These are phyloP conservation scores for Agonum fuliginosum DNA, from an alignment of 2,888 invertebrate species.

Conservation along the genomic window DNA sequence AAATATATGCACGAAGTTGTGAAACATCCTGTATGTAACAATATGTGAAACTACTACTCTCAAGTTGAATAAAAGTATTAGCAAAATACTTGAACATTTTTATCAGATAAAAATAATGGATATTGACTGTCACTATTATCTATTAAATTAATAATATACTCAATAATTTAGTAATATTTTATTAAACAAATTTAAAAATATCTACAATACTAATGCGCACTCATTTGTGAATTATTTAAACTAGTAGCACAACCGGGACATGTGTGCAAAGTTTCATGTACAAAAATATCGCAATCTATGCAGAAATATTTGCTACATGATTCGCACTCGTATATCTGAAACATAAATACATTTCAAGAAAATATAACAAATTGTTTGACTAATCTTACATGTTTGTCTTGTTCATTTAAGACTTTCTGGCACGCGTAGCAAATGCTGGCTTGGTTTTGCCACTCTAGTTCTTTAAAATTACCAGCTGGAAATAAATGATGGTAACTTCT, in stretches of 20 bases:
- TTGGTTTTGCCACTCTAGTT: conserved; percentile 79
- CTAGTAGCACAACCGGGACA: conserved; percentile 97
- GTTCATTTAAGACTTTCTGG: conserved; percentile 79
- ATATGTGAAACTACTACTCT: too few relatives aligned
- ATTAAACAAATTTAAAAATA: conserved; percentile 23
- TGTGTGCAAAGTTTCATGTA: conserved; percentile 94
- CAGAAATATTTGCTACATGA: conserved; percentile 90
- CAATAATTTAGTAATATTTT: too few relatives aligned
- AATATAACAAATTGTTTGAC: conserved; percentile 1
- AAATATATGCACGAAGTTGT: too few relatives aligned
- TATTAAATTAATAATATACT: too few relatives aligned
- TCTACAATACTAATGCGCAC: conserved; percentile 13
- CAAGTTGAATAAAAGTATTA: too few relatives aligned
- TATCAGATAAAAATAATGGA: too few relatives aligned
- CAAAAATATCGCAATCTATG: conserved; percentile 95
- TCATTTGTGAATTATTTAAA: conserved; percentile 72
- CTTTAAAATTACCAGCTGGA: conserved; percentile 90
- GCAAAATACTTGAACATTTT: too few relatives aligned
- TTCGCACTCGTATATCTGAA: conserved; percentile 87
- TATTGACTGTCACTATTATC: too few relatives aligned
- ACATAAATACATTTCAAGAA: conserved; percentile 64
- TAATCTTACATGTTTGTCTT: conserved; percentile 82
- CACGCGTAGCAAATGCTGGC: conserved; percentile 83
- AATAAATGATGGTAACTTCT: conserved; percentile 98
- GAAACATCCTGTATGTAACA: too few relatives aligned